These are phyloP conservation scores for Sylvilagus bachmani DNA, from an alignment of 2,113 vertebrate genomes.

Conservation along the genomic window DNA sequence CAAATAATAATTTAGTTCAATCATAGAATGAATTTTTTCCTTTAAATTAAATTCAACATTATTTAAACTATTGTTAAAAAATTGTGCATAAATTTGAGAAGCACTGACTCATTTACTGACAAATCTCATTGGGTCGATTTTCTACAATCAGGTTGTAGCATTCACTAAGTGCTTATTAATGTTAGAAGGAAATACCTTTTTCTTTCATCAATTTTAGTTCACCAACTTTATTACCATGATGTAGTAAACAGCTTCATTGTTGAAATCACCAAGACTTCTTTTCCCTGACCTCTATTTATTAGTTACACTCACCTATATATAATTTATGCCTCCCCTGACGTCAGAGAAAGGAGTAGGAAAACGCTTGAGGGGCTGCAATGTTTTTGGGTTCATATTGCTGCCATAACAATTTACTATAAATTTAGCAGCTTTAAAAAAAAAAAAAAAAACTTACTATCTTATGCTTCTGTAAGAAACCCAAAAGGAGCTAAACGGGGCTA, in stretches of 20 bases:
- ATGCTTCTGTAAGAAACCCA: background rate
- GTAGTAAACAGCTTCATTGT: background rate
- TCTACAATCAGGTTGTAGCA: background rate
- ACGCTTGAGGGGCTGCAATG: background rate
- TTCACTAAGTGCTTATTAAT: background rate
- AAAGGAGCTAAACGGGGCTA: background rate
- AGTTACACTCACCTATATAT: slow-evolving; percentile 85
- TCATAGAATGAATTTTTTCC: background rate
- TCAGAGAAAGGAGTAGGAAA: background rate
- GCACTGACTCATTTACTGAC: background rate
- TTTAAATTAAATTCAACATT: slow-evolving; percentile 52
- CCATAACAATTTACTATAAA: background rate
- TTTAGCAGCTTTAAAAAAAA: background rate
- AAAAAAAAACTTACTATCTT: background rate
- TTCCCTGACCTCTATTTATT: slow-evolving; percentile 59
- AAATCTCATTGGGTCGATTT: background rate
- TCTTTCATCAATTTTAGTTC: slow-evolving; percentile 14
- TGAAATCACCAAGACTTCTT: slow-evolving; percentile 54
- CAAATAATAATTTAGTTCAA: slow-evolving; percentile 27
- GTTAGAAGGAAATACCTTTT: background rate
- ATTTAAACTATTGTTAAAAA: slow-evolving; percentile 13
- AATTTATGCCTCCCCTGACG: slow-evolving; percentile 84
- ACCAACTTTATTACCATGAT: background rate
- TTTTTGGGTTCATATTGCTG: background rate
- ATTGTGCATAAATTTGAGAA: background rate